Conservation (phyloP, 64 coral and sea anemone species). For the Montipora sp. region DNA sequence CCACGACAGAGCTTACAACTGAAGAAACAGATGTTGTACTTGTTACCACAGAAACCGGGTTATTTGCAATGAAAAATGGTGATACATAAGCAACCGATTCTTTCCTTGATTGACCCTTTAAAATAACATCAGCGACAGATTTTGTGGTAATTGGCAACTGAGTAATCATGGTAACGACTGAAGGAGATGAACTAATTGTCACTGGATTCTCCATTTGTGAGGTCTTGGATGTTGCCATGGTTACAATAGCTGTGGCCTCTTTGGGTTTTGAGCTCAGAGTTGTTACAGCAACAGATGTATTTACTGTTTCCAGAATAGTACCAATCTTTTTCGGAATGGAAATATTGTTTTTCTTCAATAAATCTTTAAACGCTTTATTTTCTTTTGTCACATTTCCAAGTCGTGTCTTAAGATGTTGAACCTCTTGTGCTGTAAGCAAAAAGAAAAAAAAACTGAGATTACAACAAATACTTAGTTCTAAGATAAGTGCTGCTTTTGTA, state of each 20-base stretch:
- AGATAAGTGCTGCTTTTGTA: too few species aligned
- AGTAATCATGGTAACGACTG: neutral
- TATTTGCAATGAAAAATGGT: conserved; percentile 19
- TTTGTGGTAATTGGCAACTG: neutral
- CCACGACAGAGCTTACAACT: neutral
- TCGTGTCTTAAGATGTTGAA: conserved; percentile 54
- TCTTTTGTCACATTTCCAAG: conserved; percentile 64
- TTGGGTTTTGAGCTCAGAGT: neutral
- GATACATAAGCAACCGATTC: conserved; percentile 27
- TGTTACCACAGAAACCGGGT: conserved; percentile 7
- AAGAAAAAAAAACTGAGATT: neutral
- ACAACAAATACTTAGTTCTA: too few species aligned
- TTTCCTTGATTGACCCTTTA: neutral
- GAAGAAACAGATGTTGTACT: neutral
- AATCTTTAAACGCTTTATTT: conserved; percentile 59
- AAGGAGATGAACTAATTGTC: neutral
- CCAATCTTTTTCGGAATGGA: conserved; percentile 48
- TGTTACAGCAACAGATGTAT: neutral
- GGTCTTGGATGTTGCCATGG: neutral
- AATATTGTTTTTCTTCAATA: conserved; percentile 70
- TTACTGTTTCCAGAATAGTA: neutral
- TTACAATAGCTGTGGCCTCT: neutral
- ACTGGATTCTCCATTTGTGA: neutral
- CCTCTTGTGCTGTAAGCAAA: conserved; percentile 59
- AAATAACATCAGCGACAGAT: neutral